phyloP scores from a whole-genome alignment of 2,888 invertebrate genomes.

The Blera fallax region DNA sequence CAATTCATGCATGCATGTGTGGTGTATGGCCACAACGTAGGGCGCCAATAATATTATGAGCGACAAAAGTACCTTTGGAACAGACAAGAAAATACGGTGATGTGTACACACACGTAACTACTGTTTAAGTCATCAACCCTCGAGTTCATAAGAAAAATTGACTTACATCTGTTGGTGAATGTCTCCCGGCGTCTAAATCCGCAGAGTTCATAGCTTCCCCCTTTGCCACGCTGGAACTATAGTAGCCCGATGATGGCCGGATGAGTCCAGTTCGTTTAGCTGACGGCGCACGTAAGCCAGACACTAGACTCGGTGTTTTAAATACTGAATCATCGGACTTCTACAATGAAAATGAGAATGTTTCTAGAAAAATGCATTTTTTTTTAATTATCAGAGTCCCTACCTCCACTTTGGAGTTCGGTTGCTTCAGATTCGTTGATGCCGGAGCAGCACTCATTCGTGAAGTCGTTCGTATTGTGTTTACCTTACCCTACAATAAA shows the following conservation, averaged over 20 bases:
- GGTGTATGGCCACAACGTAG: too few species aligned
- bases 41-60: too few species aligned
- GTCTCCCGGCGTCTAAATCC: constrained; percentile 77
- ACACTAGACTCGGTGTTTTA: constrained; percentile 78
- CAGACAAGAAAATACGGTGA: too few species aligned
- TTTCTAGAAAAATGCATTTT: not conserved
- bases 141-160: not conserved
- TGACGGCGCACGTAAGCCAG: constrained; percentile 77
- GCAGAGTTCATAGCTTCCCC: constrained; percentile 73
- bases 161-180: constrained; percentile 78
- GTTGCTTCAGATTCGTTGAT: constrained; percentile 55
- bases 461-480: constrained; percentile 65
- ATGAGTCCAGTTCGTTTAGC: constrained; percentile 78
- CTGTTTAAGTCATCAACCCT: too few species aligned
- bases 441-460: constrained; percentile 50
- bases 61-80: too few species aligned
- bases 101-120: too few species aligned
- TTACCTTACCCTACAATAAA: constrained; percentile 50
- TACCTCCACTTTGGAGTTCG: constrained; percentile 61
- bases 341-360: constrained; percentile 55
- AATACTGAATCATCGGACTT: constrained; percentile 77
- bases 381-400: not conserved
- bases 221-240: constrained; percentile 77
- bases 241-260: constrained; percentile 81
- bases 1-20: too few species aligned